Evolutionary conservation across 2,113 vertebrate species (phyloP), one percentile per base, ranked within the genome.

Genomic region (Hypocryptadius cinnamomeus): DNA sequence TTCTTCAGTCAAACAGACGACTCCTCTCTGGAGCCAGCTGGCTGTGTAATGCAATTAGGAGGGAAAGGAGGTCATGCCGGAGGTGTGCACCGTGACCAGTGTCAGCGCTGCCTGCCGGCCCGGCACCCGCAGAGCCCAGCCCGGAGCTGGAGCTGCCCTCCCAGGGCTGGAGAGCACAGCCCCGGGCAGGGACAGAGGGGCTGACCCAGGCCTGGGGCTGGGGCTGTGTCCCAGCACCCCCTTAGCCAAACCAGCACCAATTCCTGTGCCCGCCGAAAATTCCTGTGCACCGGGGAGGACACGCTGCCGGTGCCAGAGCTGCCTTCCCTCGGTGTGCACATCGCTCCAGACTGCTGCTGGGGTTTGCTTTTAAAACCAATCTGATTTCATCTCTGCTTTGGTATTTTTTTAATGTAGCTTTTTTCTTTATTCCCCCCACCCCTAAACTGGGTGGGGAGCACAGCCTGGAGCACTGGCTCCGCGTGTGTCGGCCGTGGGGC

Each of bases 1-100:
- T 99, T 99, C 98, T 98, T 98, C 97, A 97, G 98, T 98, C 98
- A 97, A 98, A 98, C 99, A 99, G 98, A 98, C 97, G 96, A 98
- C 97, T 98, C 97, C 98, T 97, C 98, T 97, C 97, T 98, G 97
- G 98, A 98, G 98, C 97, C 99, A 99, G 99, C 99, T 99, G 98
- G 98, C 98, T 97, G 97, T 96, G 96, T 99, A 99, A 99, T 98
- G 98, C 96, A 98, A 98, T 99, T 99, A 99, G 97, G 95, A 68
- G 96, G 97, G 97, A 98, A 98, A 97, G 97, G 98, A 98, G 99
- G 99, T 99, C 98, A 98, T 97, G 97, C 98, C 95, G 97, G 97
- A 98, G 98, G 98, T 98, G 97, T 97, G 95, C 91, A 89, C 97
- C 95, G 95, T 97, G 98, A 97, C 97, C 97, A 84, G 96, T 94